These are phyloP conservation scores for Hydrotaea cyrtoneurina DNA, from an alignment of 2,888 invertebrate species.

Conservation along the genomic window DNA sequence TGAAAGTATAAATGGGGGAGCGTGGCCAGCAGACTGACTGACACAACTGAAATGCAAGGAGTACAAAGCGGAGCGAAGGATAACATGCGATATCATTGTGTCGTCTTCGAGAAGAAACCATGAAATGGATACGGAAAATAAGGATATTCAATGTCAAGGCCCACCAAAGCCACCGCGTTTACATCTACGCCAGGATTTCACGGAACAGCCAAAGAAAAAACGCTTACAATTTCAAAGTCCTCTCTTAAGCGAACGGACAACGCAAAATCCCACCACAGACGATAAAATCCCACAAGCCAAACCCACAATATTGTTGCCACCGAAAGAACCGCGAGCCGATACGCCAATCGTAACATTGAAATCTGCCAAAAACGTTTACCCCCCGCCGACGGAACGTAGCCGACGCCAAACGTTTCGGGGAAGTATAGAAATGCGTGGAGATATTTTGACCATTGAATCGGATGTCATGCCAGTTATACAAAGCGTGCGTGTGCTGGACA, in stretches of 20 bases:
- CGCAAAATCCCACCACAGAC: not conserved
- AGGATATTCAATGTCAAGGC: conserved; percentile 38
- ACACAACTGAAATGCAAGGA: not conserved
- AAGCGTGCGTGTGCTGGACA: not conserved
- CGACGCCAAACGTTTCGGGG: not conserved
- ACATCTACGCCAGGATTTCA: conserved; percentile 3
- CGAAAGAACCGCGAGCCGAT: conserved; percentile 34
- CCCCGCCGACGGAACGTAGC: not conserved
- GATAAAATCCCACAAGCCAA: conserved; percentile 14
- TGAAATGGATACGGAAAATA: conserved; percentile 21
- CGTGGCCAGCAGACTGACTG: not conserved
- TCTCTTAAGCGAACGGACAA: conserved; percentile 66
- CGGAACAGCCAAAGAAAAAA: conserved; percentile 65
- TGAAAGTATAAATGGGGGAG: not conserved
- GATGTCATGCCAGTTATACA: not conserved
- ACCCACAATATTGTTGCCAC: conserved; percentile 42
- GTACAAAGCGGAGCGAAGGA: not conserved
- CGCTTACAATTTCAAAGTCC: conserved; percentile 77
- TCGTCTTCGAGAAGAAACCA: not conserved
- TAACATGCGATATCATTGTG: not conserved
- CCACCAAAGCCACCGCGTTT: conserved; percentile 67
- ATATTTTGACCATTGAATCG: conserved; percentile 12
- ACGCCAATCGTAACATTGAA: not conserved
- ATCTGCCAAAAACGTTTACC: not conserved
- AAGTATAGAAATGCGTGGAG: conserved; percentile 9